Conservation (phyloP, 2,888 invertebrate species). For the Dasypogon diadema region DNA sequence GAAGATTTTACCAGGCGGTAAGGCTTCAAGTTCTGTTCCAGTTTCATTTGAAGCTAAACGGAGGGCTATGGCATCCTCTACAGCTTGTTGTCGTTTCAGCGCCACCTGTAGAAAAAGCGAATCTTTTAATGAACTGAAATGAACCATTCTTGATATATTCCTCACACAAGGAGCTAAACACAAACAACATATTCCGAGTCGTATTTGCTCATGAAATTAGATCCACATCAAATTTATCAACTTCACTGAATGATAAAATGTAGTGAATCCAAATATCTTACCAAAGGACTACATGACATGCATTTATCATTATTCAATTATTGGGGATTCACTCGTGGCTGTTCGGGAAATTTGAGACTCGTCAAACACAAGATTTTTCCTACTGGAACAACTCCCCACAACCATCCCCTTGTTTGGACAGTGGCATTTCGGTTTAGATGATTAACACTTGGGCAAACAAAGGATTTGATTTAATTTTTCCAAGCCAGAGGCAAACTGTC, state of each 20-base stretch:
- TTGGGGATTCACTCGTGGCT: conserved; percentile 30
- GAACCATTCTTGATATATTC: too few species aligned
- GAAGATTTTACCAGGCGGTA: conserved; percentile 92
- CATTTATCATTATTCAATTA: conserved; percentile 55
- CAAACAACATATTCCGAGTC: background rate
- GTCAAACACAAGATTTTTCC: conserved; percentile 49
- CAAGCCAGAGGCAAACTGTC: background rate
- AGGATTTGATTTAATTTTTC: conserved; percentile 51
- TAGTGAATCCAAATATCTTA: conserved; percentile 8
- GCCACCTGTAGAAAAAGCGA: conserved; percentile 77
- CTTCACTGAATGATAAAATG: conserved; percentile 31
- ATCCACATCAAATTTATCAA: conserved; percentile 53
- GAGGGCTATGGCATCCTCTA: conserved; percentile 95
- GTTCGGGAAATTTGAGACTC: conserved; percentile 53
- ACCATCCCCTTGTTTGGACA: conserved; percentile 49
- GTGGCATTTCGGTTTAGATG: conserved; percentile 52
- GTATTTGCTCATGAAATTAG: conserved; percentile 55
- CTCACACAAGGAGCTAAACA: background rate
- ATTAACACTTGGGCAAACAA: conserved; percentile 57
- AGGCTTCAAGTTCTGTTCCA: conserved; percentile 77
- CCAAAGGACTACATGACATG: background rate
- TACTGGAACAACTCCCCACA: background rate
- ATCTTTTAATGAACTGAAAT: background rate
- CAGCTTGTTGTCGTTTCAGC: conserved; percentile 94
- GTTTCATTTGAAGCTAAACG: conserved; percentile 89